Evolutionary conservation across 2,888 invertebrate genomes (phyloP), one percentile per base, ranked within the genome.

Genomic region (Philereme transversata): DNA sequence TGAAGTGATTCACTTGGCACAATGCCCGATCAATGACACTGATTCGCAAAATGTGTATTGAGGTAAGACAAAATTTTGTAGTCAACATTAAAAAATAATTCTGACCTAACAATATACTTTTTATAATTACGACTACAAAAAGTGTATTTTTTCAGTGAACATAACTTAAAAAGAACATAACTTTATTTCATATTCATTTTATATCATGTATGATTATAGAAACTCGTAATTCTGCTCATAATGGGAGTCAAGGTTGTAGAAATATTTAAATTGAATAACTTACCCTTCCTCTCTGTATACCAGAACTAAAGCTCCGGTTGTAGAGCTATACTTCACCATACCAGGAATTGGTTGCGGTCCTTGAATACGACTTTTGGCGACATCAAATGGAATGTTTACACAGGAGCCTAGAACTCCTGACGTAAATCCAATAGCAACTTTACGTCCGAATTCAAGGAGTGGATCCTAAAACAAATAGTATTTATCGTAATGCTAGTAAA

Each of bases 351-450:
- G 97, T 82, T 98, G 97, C 0, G 98, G 97, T 0, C 98, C 98
- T 86, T 99, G 99, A 71, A 99, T 99, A 56, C 99, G 94, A 72
- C 97, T 98, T 87, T 99, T 99, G 34, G 97, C 99, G 36, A 99
- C 99, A 83, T 99, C 99, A 85, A 98, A 98, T 5, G 99, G 99
- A 88, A 98, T 98, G 86, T 99, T 99, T 50, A 96, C 91, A 71
- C 96, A 95, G 5, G 98, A 98, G 6, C 96, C 98, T 41, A 98
- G 83, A 0, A 96, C 96, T 4, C 98, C 99, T 8, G 98, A 97
- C 7, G 94, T 93, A 78, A 99, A 97, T 44, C 98, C 98, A 71
- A 98, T 96, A 0, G 93, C 89, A 44, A 97, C 94, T 89, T 97
- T 97, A 41, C 95, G 93, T 3, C 94, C 84, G 74, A 97, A 96